Conservation (phyloP, 2,888 invertebrate genomes). For the Heliconius erato region DNA sequence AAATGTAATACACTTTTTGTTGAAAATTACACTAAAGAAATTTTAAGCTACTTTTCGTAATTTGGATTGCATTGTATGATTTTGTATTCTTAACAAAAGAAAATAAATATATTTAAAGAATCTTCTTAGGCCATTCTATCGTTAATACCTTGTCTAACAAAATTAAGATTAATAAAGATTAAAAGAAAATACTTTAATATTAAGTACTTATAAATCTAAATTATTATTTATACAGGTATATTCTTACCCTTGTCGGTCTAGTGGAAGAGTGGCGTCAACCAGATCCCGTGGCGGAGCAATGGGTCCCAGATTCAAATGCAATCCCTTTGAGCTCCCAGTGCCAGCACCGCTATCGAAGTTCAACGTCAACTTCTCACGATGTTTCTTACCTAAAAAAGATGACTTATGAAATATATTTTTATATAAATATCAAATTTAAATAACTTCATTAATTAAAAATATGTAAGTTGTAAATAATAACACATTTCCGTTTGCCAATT, state of each 20-base stretch:
- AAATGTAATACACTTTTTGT: no score
- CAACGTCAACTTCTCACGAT: conserved; percentile 90
- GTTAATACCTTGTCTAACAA: background rate
- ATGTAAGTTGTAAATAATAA: no score
- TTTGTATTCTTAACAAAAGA: no score
- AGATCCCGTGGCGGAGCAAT: conserved; percentile 89
- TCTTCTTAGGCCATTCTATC: background rate
- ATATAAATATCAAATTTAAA: no score
- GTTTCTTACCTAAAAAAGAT: conserved; percentile 80
- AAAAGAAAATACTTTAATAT: background rate
- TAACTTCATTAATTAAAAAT: no score
- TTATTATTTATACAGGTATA: background rate
- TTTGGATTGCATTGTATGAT: no score
- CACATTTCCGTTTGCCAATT: no score
- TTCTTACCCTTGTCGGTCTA: conserved; percentile 94
- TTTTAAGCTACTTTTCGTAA: no score
- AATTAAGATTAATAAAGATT: background rate
- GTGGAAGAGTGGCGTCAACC: conserved; percentile 92
- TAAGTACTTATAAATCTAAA: background rate
- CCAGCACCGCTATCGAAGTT: conserved; percentile 88
- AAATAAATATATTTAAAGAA: no score
- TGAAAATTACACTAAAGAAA: no score
- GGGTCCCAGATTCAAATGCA: conserved; percentile 90
- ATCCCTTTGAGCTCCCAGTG: conserved; percentile 80
- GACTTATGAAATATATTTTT: background rate